Percentiles rank a stretch among this genome's conserved stretches.
Evolutionary conservation across 2,113 vertebrate species (phyloP).

Genomic region (Thamnophis sirtalis): DNA sequence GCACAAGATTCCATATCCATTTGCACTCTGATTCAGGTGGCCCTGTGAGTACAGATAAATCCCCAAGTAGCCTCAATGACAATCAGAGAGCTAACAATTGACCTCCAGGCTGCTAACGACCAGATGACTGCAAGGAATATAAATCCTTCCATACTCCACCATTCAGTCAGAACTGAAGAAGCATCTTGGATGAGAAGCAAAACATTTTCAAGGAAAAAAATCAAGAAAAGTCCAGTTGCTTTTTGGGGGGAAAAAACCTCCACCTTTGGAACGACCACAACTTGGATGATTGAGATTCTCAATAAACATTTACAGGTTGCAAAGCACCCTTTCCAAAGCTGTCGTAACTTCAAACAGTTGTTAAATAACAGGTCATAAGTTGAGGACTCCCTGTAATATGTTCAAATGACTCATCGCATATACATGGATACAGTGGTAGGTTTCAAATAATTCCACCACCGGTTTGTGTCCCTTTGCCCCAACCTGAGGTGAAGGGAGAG

Average conservation of each 20-base stretch:
- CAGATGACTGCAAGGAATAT: neutral
- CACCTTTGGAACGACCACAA: neutral
- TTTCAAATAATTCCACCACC: too few relatives aligned
- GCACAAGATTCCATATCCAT: neutral
- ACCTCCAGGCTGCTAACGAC: neutral
- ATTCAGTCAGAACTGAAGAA: neutral
- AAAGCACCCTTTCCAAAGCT: neutral
- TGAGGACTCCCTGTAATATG: neutral
- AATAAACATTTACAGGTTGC: neutral
- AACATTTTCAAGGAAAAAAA: neutral
- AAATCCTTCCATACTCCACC: neutral
- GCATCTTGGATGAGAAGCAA: neutral
- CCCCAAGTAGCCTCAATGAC: neutral
- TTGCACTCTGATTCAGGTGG: neutral
- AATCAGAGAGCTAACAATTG: neutral
- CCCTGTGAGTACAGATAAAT: neutral
- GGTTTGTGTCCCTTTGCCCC: too few relatives aligned
- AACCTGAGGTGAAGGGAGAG: too few relatives aligned
- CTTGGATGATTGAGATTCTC: neutral
- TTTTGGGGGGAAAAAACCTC: neutral
- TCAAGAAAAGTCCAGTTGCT: neutral
- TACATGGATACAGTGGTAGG: neutral
- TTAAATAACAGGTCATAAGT: neutral
- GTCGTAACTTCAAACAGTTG: neutral
- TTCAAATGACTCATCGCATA: neutral